Percentiles rank a stretch among this genome's conserved stretches.
Conservation (phyloP, 1,140 invertebrate genomes). For the Aphidius ervi region DNA sequence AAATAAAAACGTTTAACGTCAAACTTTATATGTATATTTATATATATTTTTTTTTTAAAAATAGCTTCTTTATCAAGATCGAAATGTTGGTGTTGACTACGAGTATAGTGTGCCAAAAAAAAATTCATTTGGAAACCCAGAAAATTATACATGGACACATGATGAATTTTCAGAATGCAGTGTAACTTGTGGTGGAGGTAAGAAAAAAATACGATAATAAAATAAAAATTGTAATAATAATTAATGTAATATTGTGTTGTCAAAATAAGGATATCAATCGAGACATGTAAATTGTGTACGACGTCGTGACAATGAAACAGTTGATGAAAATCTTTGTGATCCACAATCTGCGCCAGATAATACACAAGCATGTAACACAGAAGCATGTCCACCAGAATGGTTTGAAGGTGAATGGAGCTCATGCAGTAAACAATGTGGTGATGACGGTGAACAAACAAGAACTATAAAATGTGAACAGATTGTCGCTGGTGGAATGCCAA, state of each 20-base stretch:
- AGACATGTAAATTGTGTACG: constrained; percentile 71
- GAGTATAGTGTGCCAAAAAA: constrained; percentile 85
- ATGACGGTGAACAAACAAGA: constrained; percentile 65
- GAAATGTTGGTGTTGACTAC: constrained; percentile 81
- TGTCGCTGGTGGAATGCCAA: constrained; percentile 59
- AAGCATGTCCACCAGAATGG: constrained; percentile 83
- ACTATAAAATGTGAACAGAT: constrained; percentile 76
- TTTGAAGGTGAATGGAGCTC: constrained; percentile 72
- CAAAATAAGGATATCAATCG: constrained; percentile 63
- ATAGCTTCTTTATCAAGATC: constrained; percentile 81
- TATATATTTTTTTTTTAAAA: constrained; percentile 17
- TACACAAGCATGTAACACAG: constrained; percentile 68
- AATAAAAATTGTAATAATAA: not conserved
- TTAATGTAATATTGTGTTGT: not conserved
- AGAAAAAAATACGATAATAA: not conserved
- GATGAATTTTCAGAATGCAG: constrained; percentile 79
- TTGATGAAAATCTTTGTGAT: constrained; percentile 76
- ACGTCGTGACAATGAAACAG: constrained; percentile 62
- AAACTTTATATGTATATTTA: not conserved
- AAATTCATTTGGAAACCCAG: constrained; percentile 61
- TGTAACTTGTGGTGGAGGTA: constrained; percentile 82
- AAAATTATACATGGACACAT: constrained; percentile 75
- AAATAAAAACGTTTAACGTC: no score
- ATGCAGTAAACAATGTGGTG: constrained; percentile 80
- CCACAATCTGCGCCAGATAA: constrained; percentile 62